A percentile compares a stretch with the other conserved stretches of the same genome.
Conservation (phyloP, 2,113 vertebrate genomes). For the Notechis scutatus region DNA sequence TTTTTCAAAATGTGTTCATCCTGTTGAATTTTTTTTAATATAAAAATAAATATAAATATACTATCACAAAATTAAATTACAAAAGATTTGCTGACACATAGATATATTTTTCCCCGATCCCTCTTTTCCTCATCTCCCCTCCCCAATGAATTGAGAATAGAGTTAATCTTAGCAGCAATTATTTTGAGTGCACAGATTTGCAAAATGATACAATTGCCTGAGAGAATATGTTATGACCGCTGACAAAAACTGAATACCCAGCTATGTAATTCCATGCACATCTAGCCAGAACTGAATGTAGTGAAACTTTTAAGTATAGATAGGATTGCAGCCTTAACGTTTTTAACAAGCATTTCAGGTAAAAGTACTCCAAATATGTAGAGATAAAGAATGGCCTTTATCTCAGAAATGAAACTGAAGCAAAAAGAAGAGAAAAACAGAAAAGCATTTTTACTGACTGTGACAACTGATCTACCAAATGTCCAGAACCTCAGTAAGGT, state of each 20-base stretch:
- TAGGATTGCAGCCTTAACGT: background rate
- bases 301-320: background rate
- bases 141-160: constrained; percentile 6
- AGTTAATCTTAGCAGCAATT: constrained; percentile 10
- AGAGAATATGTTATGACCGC: background rate
- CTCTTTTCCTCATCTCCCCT: background rate
- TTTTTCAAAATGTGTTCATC: background rate
- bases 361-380: background rate
- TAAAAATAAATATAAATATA: background rate
- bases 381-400: background rate
- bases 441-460: background rate
- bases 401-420: background rate
- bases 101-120: background rate
- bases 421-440: background rate
- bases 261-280: background rate
- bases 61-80: constrained; percentile 6
- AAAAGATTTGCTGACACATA: background rate
- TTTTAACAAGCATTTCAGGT: background rate
- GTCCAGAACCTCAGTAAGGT: background rate
- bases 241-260: background rate
- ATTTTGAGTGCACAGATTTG: constrained; percentile 16
- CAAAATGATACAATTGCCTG: background rate
- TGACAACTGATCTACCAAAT: background rate
- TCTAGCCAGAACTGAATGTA: background rate
- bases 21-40: background rate